A percentile compares a stretch with the other conserved stretches of the same genome.
phyloP scores from a whole-genome alignment of 2,113 vertebrate species.

The Lasiurus borealis region DNA sequence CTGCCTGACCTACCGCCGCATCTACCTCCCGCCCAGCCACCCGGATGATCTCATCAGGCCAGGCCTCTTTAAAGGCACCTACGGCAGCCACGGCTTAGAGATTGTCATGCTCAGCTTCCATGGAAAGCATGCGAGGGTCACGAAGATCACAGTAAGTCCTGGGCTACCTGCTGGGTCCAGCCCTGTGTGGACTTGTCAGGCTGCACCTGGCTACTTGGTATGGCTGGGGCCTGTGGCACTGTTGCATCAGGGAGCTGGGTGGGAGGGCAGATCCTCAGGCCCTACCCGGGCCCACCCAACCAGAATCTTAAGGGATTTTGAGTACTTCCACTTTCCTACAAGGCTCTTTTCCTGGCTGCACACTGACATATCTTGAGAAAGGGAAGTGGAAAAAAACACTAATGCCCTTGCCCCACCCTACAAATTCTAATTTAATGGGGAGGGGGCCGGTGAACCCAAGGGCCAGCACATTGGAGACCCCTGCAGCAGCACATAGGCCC shows the following conservation, averaged over 20 bases:
- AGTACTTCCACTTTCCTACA: not conserved
- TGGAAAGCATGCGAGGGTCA: slow-evolving; percentile 91
- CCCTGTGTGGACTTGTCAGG: rapidly evolving
- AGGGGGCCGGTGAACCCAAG: not conserved
- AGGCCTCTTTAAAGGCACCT: slow-evolving; percentile 98
- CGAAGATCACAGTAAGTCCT: slow-evolving; percentile 95
- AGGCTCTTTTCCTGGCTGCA: not conserved
- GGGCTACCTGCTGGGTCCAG: rapidly evolving
- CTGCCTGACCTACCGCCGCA: slow-evolving; percentile 98
- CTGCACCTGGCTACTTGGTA: rapidly evolving
- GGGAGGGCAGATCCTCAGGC: not conserved
- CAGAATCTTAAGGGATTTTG: not conserved
- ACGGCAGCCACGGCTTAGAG: slow-evolving; percentile 98
- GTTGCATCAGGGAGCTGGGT: not conserved
- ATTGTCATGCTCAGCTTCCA: slow-evolving; percentile 99
- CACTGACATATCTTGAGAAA: not conserved
- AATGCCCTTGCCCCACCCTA: not conserved
- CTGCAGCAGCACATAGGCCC: not conserved
- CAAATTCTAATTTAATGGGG: not conserved
- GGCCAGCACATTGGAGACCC: rapidly evolving
- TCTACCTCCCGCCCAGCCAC: slow-evolving; percentile 94
- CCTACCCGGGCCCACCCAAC: rapidly evolving
- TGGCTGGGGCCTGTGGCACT: rapidly evolving
- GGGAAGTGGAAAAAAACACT: not conserved
- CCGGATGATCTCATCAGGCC: slow-evolving; percentile 93